These are phyloP conservation scores for Trichacis sp. DNA, from an alignment of 2,888 invertebrate genomes.

Conservation along the genomic window DNA sequence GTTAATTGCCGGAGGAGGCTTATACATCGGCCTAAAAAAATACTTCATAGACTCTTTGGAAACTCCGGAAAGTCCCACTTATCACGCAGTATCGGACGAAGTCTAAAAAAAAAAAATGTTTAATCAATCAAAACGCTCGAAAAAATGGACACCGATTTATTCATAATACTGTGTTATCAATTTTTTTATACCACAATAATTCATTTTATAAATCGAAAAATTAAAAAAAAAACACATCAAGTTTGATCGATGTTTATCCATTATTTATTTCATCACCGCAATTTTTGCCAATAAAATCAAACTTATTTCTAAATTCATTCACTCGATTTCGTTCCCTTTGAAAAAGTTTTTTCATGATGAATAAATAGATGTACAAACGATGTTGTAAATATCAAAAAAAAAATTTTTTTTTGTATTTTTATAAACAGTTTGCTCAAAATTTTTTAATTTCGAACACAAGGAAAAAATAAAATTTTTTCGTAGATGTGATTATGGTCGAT, in stretches of 20 bases:
- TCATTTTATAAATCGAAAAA: background rate
- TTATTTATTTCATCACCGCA: background rate
- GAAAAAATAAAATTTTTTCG: background rate
- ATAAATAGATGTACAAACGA: background rate
- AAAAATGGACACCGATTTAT: background rate
- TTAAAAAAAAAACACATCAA: background rate
- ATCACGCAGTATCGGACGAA: conserved; percentile 73
- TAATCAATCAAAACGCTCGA: conserved; percentile 29
- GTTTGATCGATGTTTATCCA: background rate
- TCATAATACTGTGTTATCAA: background rate
- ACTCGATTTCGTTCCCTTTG: background rate
- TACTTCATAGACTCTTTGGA: conserved; percentile 74
- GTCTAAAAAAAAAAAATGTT: conserved; percentile 59
- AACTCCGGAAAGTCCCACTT: conserved; percentile 69
- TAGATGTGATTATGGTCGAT: too few relatives aligned
- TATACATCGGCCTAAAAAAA: conserved; percentile 79
- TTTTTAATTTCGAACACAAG: background rate
- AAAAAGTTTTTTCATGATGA: background rate
- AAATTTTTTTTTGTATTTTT: too few relatives aligned
- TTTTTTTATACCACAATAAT: background rate
- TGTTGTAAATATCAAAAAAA: background rate
- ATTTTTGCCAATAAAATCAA: too few relatives aligned
- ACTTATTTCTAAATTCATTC: too few relatives aligned
- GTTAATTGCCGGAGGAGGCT: conserved; percentile 77
- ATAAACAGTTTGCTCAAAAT: background rate